Evolutionary conservation across 2,888 invertebrate genomes (phyloP).

Genomic region (Heliconius hortense): DNA sequence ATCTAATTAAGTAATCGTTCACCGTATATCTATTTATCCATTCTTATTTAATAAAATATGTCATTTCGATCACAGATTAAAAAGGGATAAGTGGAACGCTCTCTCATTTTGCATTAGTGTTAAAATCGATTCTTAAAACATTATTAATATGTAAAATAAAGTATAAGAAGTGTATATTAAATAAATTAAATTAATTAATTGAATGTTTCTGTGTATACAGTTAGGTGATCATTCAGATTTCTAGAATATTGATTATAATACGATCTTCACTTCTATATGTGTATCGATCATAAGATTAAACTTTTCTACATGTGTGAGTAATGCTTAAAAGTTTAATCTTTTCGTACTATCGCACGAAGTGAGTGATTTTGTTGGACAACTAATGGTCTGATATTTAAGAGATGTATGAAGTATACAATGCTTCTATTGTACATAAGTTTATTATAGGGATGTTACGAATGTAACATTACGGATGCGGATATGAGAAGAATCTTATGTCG

Average conservation of each 20-base stretch:
- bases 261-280: background rate
- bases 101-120: background rate
- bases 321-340: background rate
- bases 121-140: background rate
- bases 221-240: background rate
- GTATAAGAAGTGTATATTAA: background rate
- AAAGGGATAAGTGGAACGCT: background rate
- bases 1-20: background rate
- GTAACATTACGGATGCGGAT: background rate
- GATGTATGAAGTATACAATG: background rate
- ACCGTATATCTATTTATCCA: background rate
- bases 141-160: background rate
- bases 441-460: background rate
- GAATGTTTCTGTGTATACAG: background rate
- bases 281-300: background rate
- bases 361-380: background rate
- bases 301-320: background rate
- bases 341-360: background rate
- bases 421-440: background rate
- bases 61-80: constrained; percentile 4
- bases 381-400: constrained; percentile 14
- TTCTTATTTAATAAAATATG: background rate
- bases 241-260: background rate
- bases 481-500: too few species aligned
- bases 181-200: background rate